Evolutionary conservation across 2,888 invertebrate species (phyloP).

Genomic region (Craniophora ligustri): DNA sequence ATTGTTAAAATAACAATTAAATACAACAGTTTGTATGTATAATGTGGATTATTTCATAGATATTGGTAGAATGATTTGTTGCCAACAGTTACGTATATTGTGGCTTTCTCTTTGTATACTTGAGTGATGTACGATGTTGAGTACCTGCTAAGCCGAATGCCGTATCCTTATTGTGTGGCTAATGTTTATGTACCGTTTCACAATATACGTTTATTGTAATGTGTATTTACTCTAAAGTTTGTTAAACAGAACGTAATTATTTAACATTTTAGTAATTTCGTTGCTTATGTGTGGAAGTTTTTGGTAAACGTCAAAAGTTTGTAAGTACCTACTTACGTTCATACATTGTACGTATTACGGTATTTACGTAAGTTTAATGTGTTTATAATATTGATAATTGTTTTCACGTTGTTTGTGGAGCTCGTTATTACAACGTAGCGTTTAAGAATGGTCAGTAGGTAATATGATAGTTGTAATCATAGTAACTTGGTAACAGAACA

Average conservation of each 20-base stretch:
- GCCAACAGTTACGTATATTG: conserved; percentile 26
- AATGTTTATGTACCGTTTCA: conserved; percentile 17
- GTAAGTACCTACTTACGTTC: too few relatives aligned
- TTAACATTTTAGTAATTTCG: conserved; percentile 6
- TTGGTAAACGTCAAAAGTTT: conserved; percentile 9
- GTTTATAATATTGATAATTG: conserved; percentile 6
- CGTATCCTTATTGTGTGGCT: conserved; percentile 18
- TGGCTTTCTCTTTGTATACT: conserved; percentile 45
- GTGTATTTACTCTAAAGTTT: conserved; percentile 9
- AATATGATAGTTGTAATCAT: too few relatives aligned
- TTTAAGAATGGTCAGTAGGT: too few relatives aligned
- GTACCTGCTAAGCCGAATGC: conserved; percentile 3
- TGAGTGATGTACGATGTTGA: conserved; percentile 26
- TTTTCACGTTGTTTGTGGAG: too few relatives aligned
- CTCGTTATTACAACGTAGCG: too few relatives aligned
- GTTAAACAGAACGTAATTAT: conserved; percentile 4
- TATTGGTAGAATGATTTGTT: conserved; percentile 34
- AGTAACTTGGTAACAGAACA: too few relatives aligned
- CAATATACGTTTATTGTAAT: conserved; percentile 13
- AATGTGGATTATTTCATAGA: conserved; percentile 18
- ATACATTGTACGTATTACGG: background rate
- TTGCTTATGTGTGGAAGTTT: background rate
- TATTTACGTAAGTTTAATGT: background rate
- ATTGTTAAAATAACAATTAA: conserved; percentile 18
- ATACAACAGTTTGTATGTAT: conserved; percentile 13